phyloP scores from a whole-genome alignment of 2,888 invertebrate genomes.

The Phragmatobia fuliginosa region DNA sequence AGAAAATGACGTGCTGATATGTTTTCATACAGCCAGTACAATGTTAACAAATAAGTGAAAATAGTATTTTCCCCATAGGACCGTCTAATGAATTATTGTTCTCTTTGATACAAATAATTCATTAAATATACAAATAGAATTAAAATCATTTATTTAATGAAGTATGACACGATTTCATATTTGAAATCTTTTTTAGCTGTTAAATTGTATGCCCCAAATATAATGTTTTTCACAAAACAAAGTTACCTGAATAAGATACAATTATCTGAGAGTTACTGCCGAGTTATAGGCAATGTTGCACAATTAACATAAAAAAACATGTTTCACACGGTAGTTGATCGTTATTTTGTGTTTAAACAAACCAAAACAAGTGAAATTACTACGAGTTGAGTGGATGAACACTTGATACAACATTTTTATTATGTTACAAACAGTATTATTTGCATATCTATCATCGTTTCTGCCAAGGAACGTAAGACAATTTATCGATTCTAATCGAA shows the following conservation, averaged over 20 bases:
- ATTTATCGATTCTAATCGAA: not conserved
- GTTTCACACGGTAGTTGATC: slow-evolving; percentile 25
- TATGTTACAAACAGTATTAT: not conserved
- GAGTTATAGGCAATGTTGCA: slow-evolving; percentile 20
- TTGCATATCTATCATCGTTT: not conserved
- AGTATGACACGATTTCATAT: not conserved
- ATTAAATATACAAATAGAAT: slow-evolving; percentile 38
- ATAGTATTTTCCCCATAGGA: not conserved
- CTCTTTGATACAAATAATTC: not conserved
- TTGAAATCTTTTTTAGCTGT: not conserved
- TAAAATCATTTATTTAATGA: not conserved
- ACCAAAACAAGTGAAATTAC: slow-evolving; percentile 12
- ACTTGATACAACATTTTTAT: slow-evolving; percentile 4
- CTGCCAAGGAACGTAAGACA: not conserved
- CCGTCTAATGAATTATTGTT: slow-evolving; percentile 6
- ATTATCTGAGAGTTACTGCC: slow-evolving; percentile 16
- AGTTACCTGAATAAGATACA: too few relatives aligned
- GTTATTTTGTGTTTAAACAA: slow-evolving; percentile 20
- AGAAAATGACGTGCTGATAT: slow-evolving; percentile 8
- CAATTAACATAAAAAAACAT: slow-evolving; percentile 8
- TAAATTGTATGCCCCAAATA: not conserved
- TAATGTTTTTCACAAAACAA: too few relatives aligned
- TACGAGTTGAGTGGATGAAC: slow-evolving; percentile 2
- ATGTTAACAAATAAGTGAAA: slow-evolving; percentile 15
- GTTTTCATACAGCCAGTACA: not conserved